Conservation (phyloP, 2,888 invertebrate genomes). For the Chromoteleia sp. region DNA sequence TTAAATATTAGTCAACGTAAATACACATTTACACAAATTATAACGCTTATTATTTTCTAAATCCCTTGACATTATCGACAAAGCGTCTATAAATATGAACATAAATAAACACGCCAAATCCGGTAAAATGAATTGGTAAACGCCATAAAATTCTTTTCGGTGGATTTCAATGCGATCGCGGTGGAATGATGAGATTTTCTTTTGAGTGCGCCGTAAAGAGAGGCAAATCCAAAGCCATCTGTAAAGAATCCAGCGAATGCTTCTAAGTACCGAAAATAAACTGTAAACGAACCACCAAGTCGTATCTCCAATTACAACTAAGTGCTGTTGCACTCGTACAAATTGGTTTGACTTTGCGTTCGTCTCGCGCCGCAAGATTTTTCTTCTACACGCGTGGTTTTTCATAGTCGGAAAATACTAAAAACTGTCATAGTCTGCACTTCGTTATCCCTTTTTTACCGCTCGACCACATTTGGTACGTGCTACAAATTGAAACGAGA, state of each 20-base stretch:
- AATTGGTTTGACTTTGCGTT: slow-evolving; percentile 44
- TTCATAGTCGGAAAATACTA: not conserved
- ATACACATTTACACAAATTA: not conserved
- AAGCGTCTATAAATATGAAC: slow-evolving; percentile 1
- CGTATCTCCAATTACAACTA: slow-evolving; percentile 45
- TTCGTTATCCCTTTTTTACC: slow-evolving; percentile 18
- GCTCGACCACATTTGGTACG: slow-evolving; percentile 33
- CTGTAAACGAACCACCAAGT: slow-evolving; percentile 38
- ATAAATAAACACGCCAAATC: slow-evolving; percentile 4
- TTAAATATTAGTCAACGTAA: too few species aligned
- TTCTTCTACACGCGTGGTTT: slow-evolving; percentile 26
- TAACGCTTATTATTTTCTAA: not conserved
- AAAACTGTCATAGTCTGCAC: slow-evolving; percentile 34
- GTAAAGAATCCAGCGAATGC: slow-evolving; percentile 28
- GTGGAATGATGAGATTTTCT: slow-evolving; percentile 24
- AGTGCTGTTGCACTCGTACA: slow-evolving; percentile 42
- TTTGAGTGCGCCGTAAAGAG: slow-evolving; percentile 28
- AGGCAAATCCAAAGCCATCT: slow-evolving; percentile 10
- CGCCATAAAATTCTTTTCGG: slow-evolving; percentile 2
- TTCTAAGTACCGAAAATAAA: slow-evolving; percentile 53
- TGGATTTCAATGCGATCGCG: slow-evolving; percentile 2
- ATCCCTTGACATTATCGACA: not conserved
- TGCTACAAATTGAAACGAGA: slow-evolving; percentile 38
- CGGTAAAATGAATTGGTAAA: slow-evolving; percentile 5
- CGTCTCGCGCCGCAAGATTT: slow-evolving; percentile 19